Conservation (phyloP, 2,797 vertebrate species). For the Cichlasoma orientale region DNA sequence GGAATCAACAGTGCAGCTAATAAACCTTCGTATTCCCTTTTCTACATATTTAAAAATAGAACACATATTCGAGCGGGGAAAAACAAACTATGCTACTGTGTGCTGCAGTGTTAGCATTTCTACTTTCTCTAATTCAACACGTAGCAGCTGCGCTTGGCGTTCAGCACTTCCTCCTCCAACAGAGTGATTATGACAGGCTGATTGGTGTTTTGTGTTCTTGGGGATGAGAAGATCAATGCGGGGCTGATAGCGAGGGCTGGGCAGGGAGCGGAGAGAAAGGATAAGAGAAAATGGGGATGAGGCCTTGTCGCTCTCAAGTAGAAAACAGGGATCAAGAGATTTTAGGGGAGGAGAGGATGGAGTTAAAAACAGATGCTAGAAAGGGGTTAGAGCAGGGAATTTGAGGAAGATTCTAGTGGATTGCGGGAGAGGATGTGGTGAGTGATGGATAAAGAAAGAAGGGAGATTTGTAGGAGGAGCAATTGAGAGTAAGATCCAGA, state of each 20-base stretch:
- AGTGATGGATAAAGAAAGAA: conserved; percentile 52
- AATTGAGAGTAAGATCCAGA: conserved; percentile 58
- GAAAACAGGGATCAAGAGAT: conserved; percentile 61
- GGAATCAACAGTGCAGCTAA: conserved; percentile 51
- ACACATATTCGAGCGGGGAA: conserved; percentile 22
- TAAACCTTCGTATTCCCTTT: conserved; percentile 44
- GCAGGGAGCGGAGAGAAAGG: conserved; percentile 43
- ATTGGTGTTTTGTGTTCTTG: conserved; percentile 76
- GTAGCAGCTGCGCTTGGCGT: conserved; percentile 55
- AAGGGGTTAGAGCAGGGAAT: conserved; percentile 39
- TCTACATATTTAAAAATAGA: conserved; percentile 58
- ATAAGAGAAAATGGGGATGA: conserved; percentile 49
- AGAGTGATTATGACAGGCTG: conserved; percentile 76
- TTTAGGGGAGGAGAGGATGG: conserved; percentile 47
- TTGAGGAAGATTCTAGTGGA: conserved; percentile 40
- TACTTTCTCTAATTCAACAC: conserved; percentile 51
- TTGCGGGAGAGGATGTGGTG: conserved; percentile 37
- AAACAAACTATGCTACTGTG: background rate
- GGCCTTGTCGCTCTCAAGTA: conserved; percentile 59
- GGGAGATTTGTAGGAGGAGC: conserved; percentile 45
- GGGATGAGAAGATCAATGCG: conserved; percentile 72
- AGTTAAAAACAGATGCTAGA: conserved; percentile 49
- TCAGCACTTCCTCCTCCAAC: conserved; percentile 60
- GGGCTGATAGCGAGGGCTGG: conserved; percentile 63
- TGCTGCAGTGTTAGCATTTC: conserved; percentile 34